A percentile compares a stretch with the other conserved stretches of the same genome.
phyloP scores from a whole-genome alignment of 2,888 invertebrate genomes.

The Imbricaverruca yamaguchii region DNA sequence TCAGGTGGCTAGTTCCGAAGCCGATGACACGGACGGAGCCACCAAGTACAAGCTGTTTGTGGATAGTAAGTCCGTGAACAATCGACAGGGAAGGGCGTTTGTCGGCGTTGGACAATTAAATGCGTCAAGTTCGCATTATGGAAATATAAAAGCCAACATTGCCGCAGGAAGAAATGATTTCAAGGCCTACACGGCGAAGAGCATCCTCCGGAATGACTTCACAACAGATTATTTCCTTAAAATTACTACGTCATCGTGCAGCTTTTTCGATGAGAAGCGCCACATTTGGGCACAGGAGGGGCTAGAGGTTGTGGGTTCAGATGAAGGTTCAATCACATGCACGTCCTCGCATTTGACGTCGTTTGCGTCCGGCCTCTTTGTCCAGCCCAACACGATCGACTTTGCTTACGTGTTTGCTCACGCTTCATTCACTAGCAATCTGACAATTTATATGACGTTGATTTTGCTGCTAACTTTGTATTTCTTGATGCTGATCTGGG shows the following conservation, averaged over 20 bases:
- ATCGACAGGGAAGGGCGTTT: constrained; percentile 28
- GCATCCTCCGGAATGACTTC: constrained; percentile 24
- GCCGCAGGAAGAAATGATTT: not conserved
- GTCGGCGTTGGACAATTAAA: constrained; percentile 25
- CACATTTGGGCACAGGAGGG: constrained; percentile 38
- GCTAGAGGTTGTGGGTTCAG: constrained; percentile 27
- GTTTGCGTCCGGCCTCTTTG: constrained; percentile 45
- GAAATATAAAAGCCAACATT: not conserved
- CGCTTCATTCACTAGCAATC: constrained; percentile 43
- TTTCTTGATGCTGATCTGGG: constrained; percentile 42
- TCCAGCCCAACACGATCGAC: constrained; percentile 46
- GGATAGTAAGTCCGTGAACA: constrained; percentile 23
- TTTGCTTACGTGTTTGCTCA: constrained; percentile 45
- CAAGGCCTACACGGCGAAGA: constrained; percentile 19
- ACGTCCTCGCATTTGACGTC: constrained; percentile 41
- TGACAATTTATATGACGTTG: constrained; percentile 44
- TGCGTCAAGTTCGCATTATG: not conserved
- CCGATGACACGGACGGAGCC: not conserved
- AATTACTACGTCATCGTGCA: constrained; percentile 41
- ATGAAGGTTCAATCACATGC: constrained; percentile 26
- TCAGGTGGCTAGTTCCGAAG: too few species aligned
- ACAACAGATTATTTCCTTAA: constrained; percentile 38
- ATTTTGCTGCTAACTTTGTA: constrained; percentile 41
- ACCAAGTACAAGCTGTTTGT: constrained; percentile 26
- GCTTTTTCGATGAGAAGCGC: constrained; percentile 38